Conservation (phyloP, 2,797 vertebrate species). For the Galagoides demidoff region DNA sequence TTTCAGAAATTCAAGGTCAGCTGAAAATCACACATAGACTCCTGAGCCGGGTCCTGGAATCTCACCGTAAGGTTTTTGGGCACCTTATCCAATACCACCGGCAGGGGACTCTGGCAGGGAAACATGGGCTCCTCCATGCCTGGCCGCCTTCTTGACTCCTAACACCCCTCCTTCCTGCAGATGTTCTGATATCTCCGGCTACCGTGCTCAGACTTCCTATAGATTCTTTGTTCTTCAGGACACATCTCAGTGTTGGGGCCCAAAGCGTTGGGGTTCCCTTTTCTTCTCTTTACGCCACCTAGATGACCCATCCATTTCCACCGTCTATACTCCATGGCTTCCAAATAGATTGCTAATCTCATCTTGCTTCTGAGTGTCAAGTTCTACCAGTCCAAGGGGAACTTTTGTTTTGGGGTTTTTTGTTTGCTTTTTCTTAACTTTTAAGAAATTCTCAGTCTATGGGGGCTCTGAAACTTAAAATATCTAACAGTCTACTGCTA, state of each 20-base stretch:
- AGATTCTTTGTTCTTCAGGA: neutral
- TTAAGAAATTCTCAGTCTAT: too few relatives aligned
- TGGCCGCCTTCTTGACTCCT: neutral
- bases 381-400: neutral
- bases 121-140: neutral
- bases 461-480: too few relatives aligned
- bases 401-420: too few relatives aligned
- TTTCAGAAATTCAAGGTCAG: neutral
- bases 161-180: neutral
- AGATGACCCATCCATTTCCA: neutral
- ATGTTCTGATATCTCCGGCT: too few relatives aligned
- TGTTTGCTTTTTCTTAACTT: too few relatives aligned
- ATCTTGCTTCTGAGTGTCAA: neutral
- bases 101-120: fast-evolving
- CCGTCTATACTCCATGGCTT: neutral
- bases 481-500: too few relatives aligned
- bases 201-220: neutral
- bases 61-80: neutral
- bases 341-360: neutral
- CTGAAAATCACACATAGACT: neutral
- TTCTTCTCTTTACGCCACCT: neutral
- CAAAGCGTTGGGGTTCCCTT: neutral
- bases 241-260: neutral
- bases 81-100: fast-evolving
- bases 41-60: neutral